These are phyloP conservation scores for Drosophila paranaensis DNA, from an alignment of 2,888 invertebrate genomes.

Conservation along the genomic window DNA sequence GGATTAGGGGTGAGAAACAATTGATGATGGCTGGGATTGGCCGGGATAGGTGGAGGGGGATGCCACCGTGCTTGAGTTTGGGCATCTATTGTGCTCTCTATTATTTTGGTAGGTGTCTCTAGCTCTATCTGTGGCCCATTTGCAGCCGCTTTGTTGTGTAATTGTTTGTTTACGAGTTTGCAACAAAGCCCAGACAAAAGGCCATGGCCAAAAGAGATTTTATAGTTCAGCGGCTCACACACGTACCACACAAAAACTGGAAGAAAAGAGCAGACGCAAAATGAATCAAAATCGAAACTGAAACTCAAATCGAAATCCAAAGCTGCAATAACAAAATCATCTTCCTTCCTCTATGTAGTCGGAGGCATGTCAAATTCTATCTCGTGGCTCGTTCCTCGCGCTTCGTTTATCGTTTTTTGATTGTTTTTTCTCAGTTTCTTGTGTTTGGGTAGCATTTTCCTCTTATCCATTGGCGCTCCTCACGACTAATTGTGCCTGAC, in stretches of 20 bases:
- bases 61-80: constrained; percentile 70
- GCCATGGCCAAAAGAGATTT: constrained; percentile 67
- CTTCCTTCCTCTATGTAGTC: constrained; percentile 18
- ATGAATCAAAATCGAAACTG: constrained; percentile 74
- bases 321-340: constrained; percentile 74
- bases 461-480: constrained; percentile 49
- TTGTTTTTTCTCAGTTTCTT: constrained; percentile 59
- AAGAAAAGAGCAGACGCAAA: constrained; percentile 27
- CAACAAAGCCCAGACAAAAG: constrained; percentile 69
- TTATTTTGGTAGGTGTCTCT: constrained; percentile 70
- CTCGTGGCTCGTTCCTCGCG: constrained; percentile 52
- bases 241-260: constrained; percentile 58
- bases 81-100: constrained; percentile 37
- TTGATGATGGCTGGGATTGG: constrained; percentile 20
- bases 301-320: constrained; percentile 70
- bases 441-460: constrained; percentile 46
- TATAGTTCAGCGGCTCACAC: constrained; percentile 69
- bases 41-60: constrained; percentile 29
- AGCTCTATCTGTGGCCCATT: constrained; percentile 59
- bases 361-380: constrained; percentile 67
- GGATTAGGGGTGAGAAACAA: constrained; percentile 67
- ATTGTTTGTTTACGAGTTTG: constrained; percentile 75
- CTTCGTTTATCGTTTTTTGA: constrained; percentile 71
- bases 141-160: constrained; percentile 67
- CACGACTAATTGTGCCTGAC: constrained; percentile 69